A percentile compares a stretch with the other conserved stretches of the same genome.
These are phyloP conservation scores for Branchinecta sandiegonensis DNA, from an alignment of 2,888 invertebrate species.

Conservation along the genomic window DNA sequence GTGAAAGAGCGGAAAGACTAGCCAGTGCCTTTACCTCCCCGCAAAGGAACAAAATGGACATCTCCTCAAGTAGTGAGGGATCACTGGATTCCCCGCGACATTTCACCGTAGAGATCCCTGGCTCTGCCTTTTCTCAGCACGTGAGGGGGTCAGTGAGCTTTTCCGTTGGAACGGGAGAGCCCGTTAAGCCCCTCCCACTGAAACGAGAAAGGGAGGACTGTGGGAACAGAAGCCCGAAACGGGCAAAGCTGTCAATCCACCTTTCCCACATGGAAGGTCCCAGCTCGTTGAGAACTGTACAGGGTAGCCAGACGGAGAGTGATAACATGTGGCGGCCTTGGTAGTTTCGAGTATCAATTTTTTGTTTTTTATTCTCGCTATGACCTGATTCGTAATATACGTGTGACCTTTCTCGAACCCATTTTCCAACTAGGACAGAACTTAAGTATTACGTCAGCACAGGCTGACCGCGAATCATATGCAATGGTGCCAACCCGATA, in stretches of 20 bases:
- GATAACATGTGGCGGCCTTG: conserved; percentile 15
- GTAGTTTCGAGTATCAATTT: not conserved
- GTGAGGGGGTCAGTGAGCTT: not conserved
- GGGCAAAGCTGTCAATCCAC: not conserved
- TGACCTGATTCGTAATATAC: no score
- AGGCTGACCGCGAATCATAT: no score
- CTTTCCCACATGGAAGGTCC: not conserved
- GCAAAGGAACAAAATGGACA: no score
- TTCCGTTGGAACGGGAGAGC: not conserved
- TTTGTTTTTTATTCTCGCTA: no score
- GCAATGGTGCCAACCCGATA: no score
- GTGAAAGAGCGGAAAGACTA: no score
- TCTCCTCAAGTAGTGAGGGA: no score
- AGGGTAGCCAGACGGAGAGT: not conserved
- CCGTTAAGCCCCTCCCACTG: not conserved
- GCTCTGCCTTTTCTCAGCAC: not conserved
- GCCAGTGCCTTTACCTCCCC: no score
- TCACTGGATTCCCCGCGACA: not conserved
- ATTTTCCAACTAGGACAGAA: no score
- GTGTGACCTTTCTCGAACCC: no score
- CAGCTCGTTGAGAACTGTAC: not conserved
- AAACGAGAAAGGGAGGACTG: not conserved
- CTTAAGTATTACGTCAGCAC: no score
- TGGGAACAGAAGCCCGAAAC: not conserved
- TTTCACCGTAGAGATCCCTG: not conserved